Base-by-base conservation (phyloP, 2,113 vertebrate genomes). In the Aptenodytes forsteri region DNA sequence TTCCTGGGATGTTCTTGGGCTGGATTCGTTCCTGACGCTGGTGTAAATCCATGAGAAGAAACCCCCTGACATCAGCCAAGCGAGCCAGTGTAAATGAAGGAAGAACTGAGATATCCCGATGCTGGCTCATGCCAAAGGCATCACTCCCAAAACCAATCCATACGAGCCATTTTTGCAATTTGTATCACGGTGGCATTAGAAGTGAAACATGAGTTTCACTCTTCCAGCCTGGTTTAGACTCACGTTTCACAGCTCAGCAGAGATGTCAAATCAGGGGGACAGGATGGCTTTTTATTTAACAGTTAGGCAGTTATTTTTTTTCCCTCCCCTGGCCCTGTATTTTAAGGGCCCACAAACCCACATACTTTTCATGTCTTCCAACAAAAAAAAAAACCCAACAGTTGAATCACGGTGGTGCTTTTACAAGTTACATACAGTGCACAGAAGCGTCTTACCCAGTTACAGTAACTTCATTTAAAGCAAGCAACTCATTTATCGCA, bases 261-360 rank as follows among this genome's bases (percentile, higher is more conserved):
- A 87, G 75, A 59, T 64, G 58, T 27, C 75, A 56, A 56, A 69
- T 69, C 34, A 84, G 40, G 21, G 38, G 69, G 32, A 72, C 36
- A 50, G 55, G 34, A 72, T 46, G 34, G 29, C 22, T 47, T 94
- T 89, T 77, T 66, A 69, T 76, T 79, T 73, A 82, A 70, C 20
- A 50, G 4, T 56, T 20, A 65, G 61, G 62, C 32, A 12, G 46
- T 34, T 83, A 46, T 36, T 82, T 91, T 56, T 56, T 56, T 78
- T 50, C 36, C 34, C 30, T 83, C 34, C 40, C 32, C 46, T 77
- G 22, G 30, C 54, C 59, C 65, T 49, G 36, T 42, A 50, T 50
- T 83, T 95, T 67, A 87, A 13, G 8, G 75, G 50, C 84, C 62
- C 66, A 50, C 69, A 94, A 96, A 93, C 90, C 49, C 84, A 73